These are phyloP conservation scores for Archaeoteleia sp. DNA, from an alignment of 2,888 invertebrate species.

Conservation along the genomic window DNA sequence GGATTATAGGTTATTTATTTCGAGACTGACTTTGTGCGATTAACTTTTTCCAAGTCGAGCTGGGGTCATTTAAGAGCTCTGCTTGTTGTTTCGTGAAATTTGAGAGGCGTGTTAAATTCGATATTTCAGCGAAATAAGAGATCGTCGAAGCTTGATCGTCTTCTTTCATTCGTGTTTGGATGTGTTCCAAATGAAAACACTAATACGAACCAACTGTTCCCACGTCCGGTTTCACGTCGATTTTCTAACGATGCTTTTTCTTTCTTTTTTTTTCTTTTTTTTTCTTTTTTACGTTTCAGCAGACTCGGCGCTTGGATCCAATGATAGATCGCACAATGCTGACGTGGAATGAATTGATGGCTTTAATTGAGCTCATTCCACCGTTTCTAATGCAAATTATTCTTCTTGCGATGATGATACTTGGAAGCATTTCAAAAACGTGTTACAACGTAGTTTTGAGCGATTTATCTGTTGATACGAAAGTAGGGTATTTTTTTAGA, in stretches of 20 bases:
- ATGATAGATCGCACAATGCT: constrained; percentile 36
- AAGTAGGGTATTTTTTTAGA: neutral
- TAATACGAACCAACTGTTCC: constrained; percentile 50
- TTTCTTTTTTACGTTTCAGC: constrained; percentile 12
- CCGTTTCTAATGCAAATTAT: constrained; percentile 28
- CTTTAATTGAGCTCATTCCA: constrained; percentile 36
- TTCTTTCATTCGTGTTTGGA: constrained; percentile 50
- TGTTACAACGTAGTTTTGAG: neutral
- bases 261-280: constrained; percentile 5
- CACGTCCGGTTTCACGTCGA: constrained; percentile 43
- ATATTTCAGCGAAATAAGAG: constrained; percentile 52
- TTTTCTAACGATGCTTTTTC: constrained; percentile 35
- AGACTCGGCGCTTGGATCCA: constrained; percentile 17
- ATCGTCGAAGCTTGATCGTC: constrained; percentile 44
- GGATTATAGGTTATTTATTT: too few relatives aligned
- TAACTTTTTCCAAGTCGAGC: constrained; percentile 25
- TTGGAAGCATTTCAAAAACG: neutral
- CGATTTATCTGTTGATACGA: neutral
- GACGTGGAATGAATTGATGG: constrained; percentile 32
- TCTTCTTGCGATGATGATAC: neutral
- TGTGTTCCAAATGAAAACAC: constrained; percentile 52
- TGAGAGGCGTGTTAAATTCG: constrained; percentile 50
- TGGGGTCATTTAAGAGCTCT: neutral
- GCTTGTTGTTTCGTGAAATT: constrained; percentile 29
- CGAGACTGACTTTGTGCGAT: neutral